Conservation (phyloP, 2,797 vertebrate species). For the Smutsia gigantea region DNA sequence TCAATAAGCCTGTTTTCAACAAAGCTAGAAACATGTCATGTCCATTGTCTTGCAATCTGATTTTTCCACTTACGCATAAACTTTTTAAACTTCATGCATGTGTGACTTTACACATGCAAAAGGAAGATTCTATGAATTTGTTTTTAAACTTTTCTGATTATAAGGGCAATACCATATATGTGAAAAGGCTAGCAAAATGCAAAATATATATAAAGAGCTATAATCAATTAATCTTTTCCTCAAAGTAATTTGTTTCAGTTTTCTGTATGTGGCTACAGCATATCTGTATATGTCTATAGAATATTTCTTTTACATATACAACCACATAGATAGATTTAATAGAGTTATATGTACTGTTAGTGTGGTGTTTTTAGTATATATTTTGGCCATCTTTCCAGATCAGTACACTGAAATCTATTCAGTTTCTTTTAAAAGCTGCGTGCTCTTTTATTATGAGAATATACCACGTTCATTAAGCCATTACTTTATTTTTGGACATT, state of each 20-base stretch:
- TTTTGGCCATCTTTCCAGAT: slow-evolving; percentile 39
- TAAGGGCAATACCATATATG: background rate
- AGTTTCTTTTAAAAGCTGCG: slow-evolving; percentile 31
- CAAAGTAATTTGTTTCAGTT: background rate
- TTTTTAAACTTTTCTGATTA: background rate
- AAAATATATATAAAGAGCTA: background rate
- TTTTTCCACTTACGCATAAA: background rate
- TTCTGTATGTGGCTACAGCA: background rate
- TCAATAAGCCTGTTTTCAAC: background rate
- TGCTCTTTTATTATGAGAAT: slow-evolving; percentile 49
- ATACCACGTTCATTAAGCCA: background rate
- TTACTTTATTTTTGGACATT: slow-evolving; percentile 44
- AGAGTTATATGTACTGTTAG: background rate
- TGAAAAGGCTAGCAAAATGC: background rate
- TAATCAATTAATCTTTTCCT: background rate
- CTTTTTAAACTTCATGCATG: background rate
- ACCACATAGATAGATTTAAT: background rate
- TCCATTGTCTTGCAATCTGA: background rate
- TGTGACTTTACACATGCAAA: background rate
- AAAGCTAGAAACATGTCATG: background rate
- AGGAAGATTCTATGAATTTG: background rate
- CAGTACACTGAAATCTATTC: background rate
- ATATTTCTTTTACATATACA: background rate
- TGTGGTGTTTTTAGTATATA: background rate
- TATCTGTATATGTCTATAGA: background rate